These are phyloP conservation scores for Pseudorasbora parva DNA, from an alignment of 2,113 vertebrate genomes.

Conservation along the genomic window DNA sequence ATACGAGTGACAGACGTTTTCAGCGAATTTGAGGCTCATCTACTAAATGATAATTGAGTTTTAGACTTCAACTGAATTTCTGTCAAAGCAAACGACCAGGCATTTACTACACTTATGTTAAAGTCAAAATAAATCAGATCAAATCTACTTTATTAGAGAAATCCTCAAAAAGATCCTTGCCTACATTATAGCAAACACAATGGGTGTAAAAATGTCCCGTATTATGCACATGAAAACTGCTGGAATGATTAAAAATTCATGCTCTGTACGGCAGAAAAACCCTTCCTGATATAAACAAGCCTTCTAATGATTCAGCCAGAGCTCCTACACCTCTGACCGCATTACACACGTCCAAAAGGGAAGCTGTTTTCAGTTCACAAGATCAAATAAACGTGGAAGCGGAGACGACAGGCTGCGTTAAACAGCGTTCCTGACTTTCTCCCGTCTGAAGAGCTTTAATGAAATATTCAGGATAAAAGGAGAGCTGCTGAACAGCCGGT, in stretches of 20 bases:
- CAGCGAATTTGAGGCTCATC: background rate
- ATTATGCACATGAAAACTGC: background rate
- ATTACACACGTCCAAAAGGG: slow-evolving; percentile 1
- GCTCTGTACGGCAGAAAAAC: background rate
- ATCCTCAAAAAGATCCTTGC: background rate
- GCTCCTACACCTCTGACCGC: background rate
- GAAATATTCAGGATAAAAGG: slow-evolving; percentile 62
- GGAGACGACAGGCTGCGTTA: background rate
- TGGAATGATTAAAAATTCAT: background rate
- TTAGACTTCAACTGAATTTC: background rate
- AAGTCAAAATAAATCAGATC: background rate
- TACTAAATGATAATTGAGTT: too few species aligned
- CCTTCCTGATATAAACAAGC: background rate
- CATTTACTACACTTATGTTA: too few species aligned
- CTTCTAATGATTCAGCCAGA: background rate
- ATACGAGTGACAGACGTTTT: background rate
- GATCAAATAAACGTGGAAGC: slow-evolving; percentile 5
- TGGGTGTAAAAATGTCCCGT: background rate
- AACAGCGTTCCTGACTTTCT: slow-evolving; percentile 15
- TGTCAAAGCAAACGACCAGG: background rate
- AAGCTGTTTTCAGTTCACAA: slow-evolving; percentile 24
- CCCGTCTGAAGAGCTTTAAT: slow-evolving; percentile 38
- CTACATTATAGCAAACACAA: background rate
- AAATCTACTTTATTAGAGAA: background rate
- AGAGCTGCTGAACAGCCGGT: slow-evolving; percentile 55